Evolutionary conservation across 2,113 vertebrate species (phyloP).

Genomic region (Echinops telfairi): DNA sequence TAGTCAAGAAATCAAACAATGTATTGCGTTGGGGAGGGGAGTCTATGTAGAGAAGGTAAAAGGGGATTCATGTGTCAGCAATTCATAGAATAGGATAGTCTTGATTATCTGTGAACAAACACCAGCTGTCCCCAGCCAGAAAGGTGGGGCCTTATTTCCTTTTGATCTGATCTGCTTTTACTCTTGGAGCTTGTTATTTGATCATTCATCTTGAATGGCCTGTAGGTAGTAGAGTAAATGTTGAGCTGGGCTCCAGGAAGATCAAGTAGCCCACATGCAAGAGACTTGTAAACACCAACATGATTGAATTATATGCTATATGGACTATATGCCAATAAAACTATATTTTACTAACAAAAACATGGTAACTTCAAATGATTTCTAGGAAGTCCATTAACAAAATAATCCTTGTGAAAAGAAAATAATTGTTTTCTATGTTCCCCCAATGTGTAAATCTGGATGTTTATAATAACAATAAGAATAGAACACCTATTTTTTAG

Average conservation of each 20-base stretch:
- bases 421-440: neutral
- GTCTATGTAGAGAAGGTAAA: neutral
- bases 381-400: neutral
- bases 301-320: neutral
- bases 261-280: neutral
- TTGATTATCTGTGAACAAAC: neutral
- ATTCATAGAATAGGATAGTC: neutral
- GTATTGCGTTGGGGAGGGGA: no score
- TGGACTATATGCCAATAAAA: no score
- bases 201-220: neutral
- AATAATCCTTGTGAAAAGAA: neutral
- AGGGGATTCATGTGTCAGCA: neutral
- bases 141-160: neutral
- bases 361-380: neutral
- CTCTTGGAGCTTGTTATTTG: neutral
- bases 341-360: neutral
- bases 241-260: neutral
- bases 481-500: neutral
- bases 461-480: neutral
- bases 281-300: neutral
- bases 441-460: neutral
- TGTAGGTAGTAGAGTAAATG: neutral
- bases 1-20: no score
- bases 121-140: no score
- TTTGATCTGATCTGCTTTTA: neutral